A percentile compares a stretch with the other conserved stretches of the same genome.
Evolutionary conservation across 2,888 invertebrate species (phyloP).

Genomic region (Ochropleura plecta): DNA sequence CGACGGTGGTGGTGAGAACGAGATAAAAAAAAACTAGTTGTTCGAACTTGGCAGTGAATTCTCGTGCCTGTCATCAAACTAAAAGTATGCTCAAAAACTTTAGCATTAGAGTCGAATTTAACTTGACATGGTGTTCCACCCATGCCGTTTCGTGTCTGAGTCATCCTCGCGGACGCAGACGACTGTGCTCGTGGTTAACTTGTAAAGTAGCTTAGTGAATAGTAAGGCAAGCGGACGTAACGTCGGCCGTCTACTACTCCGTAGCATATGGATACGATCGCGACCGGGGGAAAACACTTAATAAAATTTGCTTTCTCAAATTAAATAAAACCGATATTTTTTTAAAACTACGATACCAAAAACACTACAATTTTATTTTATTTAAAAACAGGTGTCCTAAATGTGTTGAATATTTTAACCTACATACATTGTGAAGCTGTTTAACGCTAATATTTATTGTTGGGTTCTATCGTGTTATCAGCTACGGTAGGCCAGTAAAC

Average conservation of each 20-base stretch:
- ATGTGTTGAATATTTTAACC: conserved; percentile 83
- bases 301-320: conserved; percentile 3
- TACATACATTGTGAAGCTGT: conserved; percentile 68
- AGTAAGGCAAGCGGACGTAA: conserved; percentile 81
- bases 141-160: conserved; percentile 76
- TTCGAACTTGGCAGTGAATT: conserved; percentile 88
- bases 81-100: conserved; percentile 56
- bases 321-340: conserved; percentile 13
- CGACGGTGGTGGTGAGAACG: conserved; percentile 74
- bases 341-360: background rate
- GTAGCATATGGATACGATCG: conserved; percentile 77
- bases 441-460: conserved; percentile 70
- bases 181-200: conserved; percentile 80
- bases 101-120: conserved; percentile 64
- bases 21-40: conserved; percentile 85
- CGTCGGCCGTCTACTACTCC: conserved; percentile 75
- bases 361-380: conserved; percentile 1
- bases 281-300: conserved; percentile 60
- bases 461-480: conserved; percentile 77
- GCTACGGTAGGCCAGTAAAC: conserved; percentile 69
- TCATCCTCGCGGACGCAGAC: conserved; percentile 78
- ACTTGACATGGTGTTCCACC: conserved; percentile 48
- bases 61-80: conserved; percentile 50
- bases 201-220: conserved; percentile 81
- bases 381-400: conserved; percentile 55